These are phyloP conservation scores for Bufotes viridis DNA, from an alignment of 2,797 vertebrate species.

Conservation along the genomic window DNA sequence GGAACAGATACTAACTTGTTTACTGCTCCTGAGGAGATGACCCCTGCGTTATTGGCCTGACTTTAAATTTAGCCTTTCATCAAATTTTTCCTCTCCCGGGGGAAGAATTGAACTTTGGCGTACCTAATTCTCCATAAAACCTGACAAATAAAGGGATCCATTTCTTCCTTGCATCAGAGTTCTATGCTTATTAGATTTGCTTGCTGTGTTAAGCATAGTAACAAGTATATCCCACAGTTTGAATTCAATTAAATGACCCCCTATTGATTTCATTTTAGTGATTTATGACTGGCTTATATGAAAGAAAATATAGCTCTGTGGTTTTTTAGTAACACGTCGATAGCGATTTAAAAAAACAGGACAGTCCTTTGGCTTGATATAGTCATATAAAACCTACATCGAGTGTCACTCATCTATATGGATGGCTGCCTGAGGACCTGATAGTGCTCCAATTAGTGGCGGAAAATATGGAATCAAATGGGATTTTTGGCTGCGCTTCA, in stretches of 20 bases:
- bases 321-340: constrained; percentile 5
- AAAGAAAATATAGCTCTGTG: not conserved
- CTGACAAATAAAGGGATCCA: constrained; percentile 11
- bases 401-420: not conserved
- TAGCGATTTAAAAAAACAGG: constrained; percentile 18
- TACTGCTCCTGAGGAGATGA: constrained; percentile 22
- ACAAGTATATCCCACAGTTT: constrained; percentile 26
- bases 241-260: constrained; percentile 26
- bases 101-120: not conserved
- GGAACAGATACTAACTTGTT: constrained; percentile 30
- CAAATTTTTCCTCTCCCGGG: constrained; percentile 16
- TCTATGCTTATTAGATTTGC: not conserved
- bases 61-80: constrained; percentile 42
- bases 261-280: constrained; percentile 29
- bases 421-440: not conserved
- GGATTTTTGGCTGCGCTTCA: not conserved
- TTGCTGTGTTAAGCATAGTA: constrained; percentile 21
- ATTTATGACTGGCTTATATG: not conserved
- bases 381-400: not conserved
- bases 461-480: not conserved
- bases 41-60: constrained; percentile 11
- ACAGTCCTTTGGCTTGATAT: not conserved
- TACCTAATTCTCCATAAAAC: constrained; percentile 10
- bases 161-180: not conserved
- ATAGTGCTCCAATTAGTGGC: not conserved